Evolutionary conservation across 2,888 invertebrate species (phyloP), one percentile per base, ranked within the genome.

Genomic region (Leucania comma): DNA sequence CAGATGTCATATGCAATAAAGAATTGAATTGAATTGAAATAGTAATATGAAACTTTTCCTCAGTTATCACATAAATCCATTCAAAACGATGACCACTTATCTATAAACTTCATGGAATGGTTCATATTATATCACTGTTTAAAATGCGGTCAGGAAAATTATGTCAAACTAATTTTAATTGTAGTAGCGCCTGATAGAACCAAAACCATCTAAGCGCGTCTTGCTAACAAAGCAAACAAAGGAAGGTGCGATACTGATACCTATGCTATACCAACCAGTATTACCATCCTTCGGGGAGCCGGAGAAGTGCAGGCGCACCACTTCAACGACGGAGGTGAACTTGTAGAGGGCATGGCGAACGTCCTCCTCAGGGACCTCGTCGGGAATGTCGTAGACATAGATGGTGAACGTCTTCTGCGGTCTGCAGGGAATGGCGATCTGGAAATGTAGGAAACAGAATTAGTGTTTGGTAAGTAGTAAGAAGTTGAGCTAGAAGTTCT

Each of bases 381-480:
- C 97, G 0, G 98, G 98, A 62, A 98, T 97, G 90, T 98, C 98
- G 88, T 98, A 97, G 59, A 98, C 98, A 91, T 98, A 97, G 80
- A 98, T 96, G 9, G 98, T 98, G 91, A 98, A 98, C n/a, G 98
- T 98, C 95, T 98, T 98, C 89, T 98, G 98, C 0, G 98, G 98
- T 85, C 98, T 96, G 91, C 98, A 98, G 6, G 98, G 98, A 87
- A 98, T 98, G 51, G 98, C 97, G 80, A 98, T 97, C 97, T 97
- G 91, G 57, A 87, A 71, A 64, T 50, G 4, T 24, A 69, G 1
- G 48, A 1, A 20, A 2, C 29, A 2, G 1, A 51, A 17, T 56
- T 26, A 65, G 3, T 50, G 3, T n/a, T 48, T n/a, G 46, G 14
- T n/a, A 48, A 48, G 3, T n/a, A 14, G 12, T 10, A n/a, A 17